These are phyloP conservation scores for Pantherophis guttatus DNA, from an alignment of 2,113 vertebrate genomes.

Conservation along the genomic window DNA sequence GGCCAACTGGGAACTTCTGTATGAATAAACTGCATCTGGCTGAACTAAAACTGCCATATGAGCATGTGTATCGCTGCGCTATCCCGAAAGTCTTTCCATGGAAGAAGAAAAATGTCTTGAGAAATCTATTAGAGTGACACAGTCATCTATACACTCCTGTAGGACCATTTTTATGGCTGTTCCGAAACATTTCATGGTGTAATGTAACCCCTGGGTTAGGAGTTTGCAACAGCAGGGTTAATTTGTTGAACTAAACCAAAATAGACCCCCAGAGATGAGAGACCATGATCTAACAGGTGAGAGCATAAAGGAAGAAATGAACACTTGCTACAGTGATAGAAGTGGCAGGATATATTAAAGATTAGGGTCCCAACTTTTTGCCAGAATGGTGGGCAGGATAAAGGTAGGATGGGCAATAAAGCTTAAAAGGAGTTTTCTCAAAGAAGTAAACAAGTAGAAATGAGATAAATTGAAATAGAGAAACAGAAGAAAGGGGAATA, in stretches of 20 bases:
- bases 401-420: not conserved
- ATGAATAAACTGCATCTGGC: accelerated
- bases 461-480: not conserved
- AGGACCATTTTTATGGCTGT: not conserved
- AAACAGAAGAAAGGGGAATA: not conserved
- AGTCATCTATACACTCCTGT: not conserved
- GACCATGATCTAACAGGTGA: not conserved
- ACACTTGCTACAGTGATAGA: not conserved
- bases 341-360: not conserved
- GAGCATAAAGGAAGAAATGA: not conserved
- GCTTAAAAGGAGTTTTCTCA: not conserved
- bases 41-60: not conserved
- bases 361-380: not conserved
- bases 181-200: not conserved
- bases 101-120: not conserved
- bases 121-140: not conserved
- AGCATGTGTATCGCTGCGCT: not conserved
- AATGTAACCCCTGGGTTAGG: not conserved
- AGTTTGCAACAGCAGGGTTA: not conserved
- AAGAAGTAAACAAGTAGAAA: not conserved
- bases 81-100: not conserved
- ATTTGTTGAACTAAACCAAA: not conserved
- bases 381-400: not conserved
- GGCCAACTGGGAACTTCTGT: accelerated
- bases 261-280: not conserved